Base-by-base conservation (phyloP, 2,888 invertebrate species). In the Euproctis similis region DNA sequence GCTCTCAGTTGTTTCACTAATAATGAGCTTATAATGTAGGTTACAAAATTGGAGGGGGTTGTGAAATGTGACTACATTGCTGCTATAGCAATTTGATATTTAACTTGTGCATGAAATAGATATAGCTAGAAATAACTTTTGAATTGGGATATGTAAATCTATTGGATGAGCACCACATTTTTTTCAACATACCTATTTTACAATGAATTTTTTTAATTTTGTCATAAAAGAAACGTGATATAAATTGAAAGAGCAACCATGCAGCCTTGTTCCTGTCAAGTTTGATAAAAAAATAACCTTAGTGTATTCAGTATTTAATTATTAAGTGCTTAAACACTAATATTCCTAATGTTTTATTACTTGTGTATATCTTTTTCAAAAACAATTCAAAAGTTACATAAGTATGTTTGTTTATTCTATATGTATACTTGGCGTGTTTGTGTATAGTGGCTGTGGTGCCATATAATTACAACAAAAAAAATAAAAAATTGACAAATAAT, bases 401-500 rank as follows among this genome's bases (percentile, higher is more conserved):
- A 41, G 52, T 48, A 45, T 46, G 49, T 59, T 60, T 57, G 53
- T 59, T 59, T 60, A 65, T 71, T 74, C 75, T 73, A 76, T 14
- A 68, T 62, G 45, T 39, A 48, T 57, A 47, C 53, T 49, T 37
- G 37, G 61, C 54, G 61, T 62, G 68, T 62, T 68, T 65, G 64
- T 58, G 46, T 59, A 63, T 59, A 51, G 64, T 76, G 82, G 82
- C 81, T 65, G 60, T 72, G 69, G 80, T 81, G 81, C 77, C 81
- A 81, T 81, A 74, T 60, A 59, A 59, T 53, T 68, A 71, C 57
- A 73, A 72, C n/a, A n/a, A 72, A 67, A 34, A 69, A 65, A 60
- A 66, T 57, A 68, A 78, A 80, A 81, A 76, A 59, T 68, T 68
- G 80, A 81, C 81, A 81, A 77, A 78, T 80, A 81, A 78, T 75